phyloP scores from a whole-genome alignment of 2,888 invertebrate genomes.

The Leucophenga montana region DNA sequence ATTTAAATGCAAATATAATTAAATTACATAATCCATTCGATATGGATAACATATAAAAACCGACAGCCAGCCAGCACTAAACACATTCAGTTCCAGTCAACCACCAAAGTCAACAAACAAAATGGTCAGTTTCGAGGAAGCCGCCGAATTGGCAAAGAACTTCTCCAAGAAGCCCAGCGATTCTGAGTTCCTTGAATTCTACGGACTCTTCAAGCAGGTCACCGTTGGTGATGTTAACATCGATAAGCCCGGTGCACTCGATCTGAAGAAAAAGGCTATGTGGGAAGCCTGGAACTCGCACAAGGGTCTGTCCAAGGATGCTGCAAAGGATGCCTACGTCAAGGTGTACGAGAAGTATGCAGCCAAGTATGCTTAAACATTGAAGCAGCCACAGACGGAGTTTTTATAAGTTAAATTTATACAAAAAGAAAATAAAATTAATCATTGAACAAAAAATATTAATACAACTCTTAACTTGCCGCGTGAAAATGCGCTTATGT shows the following conservation, averaged over 20 bases:
- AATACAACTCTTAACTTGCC: no score
- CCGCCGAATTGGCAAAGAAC: constrained; percentile 84
- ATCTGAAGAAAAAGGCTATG: constrained; percentile 92
- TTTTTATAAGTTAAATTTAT: neutral
- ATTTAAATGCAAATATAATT: neutral
- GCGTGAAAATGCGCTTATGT: no score
- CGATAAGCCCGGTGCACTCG: constrained; percentile 88
- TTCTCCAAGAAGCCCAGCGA: constrained; percentile 84
- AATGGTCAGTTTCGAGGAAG: constrained; percentile 79
- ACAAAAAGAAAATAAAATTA: constrained; percentile 35
- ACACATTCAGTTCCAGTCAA: neutral
- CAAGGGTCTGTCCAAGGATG: constrained; percentile 85
- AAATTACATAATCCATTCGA: constrained; percentile 34
- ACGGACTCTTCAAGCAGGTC: constrained; percentile 88
- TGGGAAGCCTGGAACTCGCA: constrained; percentile 91
- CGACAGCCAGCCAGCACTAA: no score
- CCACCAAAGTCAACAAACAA: constrained; percentile 38
- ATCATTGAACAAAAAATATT: constrained; percentile 44
- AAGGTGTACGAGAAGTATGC: constrained; percentile 77
- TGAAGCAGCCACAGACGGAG: no score
- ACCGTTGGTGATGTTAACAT: constrained; percentile 86
- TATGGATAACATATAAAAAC: constrained; percentile 41
- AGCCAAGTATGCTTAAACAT: constrained; percentile 73
- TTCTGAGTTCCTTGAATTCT: constrained; percentile 85
- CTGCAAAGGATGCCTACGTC: constrained; percentile 88